Evolutionary conservation across 1,140 invertebrate species (phyloP).

Genomic region (Gonatopus flavifemur): DNA sequence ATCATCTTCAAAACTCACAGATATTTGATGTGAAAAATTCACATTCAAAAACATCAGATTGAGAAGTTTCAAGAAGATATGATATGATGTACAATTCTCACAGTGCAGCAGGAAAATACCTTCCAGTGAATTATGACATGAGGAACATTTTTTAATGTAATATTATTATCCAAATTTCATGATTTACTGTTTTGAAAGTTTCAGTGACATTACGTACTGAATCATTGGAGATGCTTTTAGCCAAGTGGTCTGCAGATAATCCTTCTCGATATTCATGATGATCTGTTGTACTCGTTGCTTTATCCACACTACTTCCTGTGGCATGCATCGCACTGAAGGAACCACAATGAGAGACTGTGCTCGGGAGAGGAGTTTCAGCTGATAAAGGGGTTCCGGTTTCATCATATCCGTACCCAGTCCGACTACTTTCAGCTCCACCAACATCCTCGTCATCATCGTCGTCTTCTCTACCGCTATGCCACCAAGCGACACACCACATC

Average conservation of each 20-base stretch:
- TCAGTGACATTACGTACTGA: conserved; percentile 54
- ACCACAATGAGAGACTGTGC: conserved; percentile 79
- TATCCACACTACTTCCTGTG: conserved; percentile 56
- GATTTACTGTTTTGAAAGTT: no score
- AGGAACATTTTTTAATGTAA: no score
- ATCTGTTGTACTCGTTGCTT: conserved; percentile 11
- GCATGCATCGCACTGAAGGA: conserved; percentile 81
- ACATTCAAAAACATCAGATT: no score
- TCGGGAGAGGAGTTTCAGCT: conserved; percentile 81
- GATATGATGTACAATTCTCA: no score
- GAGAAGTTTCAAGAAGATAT: no score
- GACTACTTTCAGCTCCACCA: conserved; percentile 66
- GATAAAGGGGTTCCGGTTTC: conserved; percentile 74
- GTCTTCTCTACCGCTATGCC: conserved; percentile 80
- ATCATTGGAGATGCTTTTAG: conserved; percentile 55
- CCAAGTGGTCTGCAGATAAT: conserved; percentile 40
- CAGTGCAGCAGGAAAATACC: no score
- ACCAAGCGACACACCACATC: conserved; percentile 83
- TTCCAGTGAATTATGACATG: no score
- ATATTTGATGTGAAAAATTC: no score
- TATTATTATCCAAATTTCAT: no score
- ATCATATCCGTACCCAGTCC: conserved; percentile 71
- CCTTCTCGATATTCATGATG: conserved; percentile 40
- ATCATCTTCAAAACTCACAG: no score
- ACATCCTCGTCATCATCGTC: conserved; percentile 71